These are phyloP conservation scores for Boulengeromyrus knoepffleri DNA, from an alignment of 2,113 vertebrate species.

Conservation along the genomic window DNA sequence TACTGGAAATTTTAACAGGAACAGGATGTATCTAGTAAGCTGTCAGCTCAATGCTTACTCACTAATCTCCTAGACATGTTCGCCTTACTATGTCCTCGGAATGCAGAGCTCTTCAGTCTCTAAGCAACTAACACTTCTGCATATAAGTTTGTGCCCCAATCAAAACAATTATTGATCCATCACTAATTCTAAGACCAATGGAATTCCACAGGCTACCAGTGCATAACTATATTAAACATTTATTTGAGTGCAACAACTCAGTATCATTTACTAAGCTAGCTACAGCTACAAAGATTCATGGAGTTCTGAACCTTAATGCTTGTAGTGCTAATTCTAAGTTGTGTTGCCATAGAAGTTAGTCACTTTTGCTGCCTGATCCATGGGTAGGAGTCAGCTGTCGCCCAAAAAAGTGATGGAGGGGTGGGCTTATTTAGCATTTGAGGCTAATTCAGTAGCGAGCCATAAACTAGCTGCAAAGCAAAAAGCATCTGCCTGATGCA, in stretches of 20 bases:
- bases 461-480: not conserved
- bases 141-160: not conserved
- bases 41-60: slow-evolving; percentile 3
- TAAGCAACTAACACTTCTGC: not conserved
- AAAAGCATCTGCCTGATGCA: not conserved
- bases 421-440: not conserved
- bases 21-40: not conserved
- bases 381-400: not conserved
- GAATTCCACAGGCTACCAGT: not conserved
- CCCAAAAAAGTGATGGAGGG: not conserved
- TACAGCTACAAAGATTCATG: not conserved
- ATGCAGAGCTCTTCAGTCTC: not conserved
- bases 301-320: not conserved
- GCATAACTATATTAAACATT: not conserved
- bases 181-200: not conserved
- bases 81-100: not conserved
- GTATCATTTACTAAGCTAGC: not conserved
- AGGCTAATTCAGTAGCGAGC: not conserved
- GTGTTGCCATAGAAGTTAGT: not conserved
- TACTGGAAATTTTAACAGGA: not conserved
- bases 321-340: not conserved
- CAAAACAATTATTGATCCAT: not conserved
- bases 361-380: not conserved
- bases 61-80: not conserved
- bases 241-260: not conserved